A percentile compares a stretch with the other conserved stretches of the same genome.
phyloP scores from a whole-genome alignment of 1,140 invertebrate species.

The Holcopasites calliopsidis region DNA sequence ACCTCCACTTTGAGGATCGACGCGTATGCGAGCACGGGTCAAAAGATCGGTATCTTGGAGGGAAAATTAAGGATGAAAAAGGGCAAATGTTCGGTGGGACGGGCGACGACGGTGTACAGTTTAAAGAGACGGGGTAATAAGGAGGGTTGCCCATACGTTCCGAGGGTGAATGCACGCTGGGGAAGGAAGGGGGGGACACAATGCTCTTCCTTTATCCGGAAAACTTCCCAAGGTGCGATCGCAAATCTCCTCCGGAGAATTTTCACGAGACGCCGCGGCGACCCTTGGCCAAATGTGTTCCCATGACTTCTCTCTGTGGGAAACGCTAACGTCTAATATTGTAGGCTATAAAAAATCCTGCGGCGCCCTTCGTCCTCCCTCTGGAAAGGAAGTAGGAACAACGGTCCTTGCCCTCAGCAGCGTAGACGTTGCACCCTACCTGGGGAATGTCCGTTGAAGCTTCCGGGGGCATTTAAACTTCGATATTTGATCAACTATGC shows the following conservation, averaged over 20 bases:
- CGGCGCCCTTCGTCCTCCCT: conserved; percentile 60
- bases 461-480: conserved; percentile 22
- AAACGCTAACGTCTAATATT: conserved; percentile 78
- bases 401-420: conserved; percentile 71
- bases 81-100: neutral
- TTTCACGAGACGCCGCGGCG: conserved; percentile 59
- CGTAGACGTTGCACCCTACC: conserved; percentile 38
- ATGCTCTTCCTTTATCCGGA: conserved; percentile 20
- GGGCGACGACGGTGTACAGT: neutral
- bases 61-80: neutral
- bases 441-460: neutral
- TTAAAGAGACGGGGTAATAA: too few species aligned
- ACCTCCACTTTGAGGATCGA: too few species aligned
- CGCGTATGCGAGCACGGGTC: too few species aligned
- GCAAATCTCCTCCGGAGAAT: conserved; percentile 57
- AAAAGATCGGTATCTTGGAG: too few species aligned
- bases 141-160: neutral
- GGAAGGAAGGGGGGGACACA: neutral
- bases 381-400: conserved; percentile 69
- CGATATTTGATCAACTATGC: neutral
- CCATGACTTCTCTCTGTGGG: conserved; percentile 75
- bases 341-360: conserved; percentile 72
- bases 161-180: neutral
- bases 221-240: conserved; percentile 57
- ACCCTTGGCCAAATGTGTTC: conserved; percentile 44